Conservation (phyloP, 2,797 vertebrate genomes). For the Phoxinus dragarum region DNA sequence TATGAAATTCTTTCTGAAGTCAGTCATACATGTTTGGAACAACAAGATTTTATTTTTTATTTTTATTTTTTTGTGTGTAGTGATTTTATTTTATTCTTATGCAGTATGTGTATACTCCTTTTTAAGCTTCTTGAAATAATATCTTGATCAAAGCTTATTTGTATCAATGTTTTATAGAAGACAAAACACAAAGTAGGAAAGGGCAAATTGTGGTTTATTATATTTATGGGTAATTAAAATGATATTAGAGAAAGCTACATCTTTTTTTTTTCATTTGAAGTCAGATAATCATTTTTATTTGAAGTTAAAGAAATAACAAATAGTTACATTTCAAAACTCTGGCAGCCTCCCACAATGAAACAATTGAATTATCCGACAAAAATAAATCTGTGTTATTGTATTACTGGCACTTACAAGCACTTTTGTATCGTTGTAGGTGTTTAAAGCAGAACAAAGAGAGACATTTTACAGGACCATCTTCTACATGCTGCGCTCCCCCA, state of each 20-base stretch:
- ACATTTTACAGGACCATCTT: conserved; percentile 54
- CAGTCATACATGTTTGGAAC: not conserved
- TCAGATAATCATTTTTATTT: conserved; percentile 34
- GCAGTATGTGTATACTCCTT: not conserved
- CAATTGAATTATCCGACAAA: conserved; percentile 43
- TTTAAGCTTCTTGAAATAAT: not conserved
- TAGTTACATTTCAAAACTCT: conserved; percentile 13
- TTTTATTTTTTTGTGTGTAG: not conserved
- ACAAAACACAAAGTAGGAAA: conserved; percentile 43
- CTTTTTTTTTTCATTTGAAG: conserved; percentile 20
- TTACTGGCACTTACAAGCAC: conserved; percentile 17
- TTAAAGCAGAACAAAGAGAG: conserved; percentile 60
- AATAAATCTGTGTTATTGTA: conserved; percentile 45
- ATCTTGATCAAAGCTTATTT: conserved; percentile 4
- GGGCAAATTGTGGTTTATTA: not conserved
- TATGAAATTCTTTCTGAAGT: not conserved
- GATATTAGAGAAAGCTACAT: conserved; percentile 15
- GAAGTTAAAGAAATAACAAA: conserved; percentile 33
- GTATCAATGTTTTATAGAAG: conserved; percentile 15
- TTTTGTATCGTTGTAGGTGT: conserved; percentile 46
- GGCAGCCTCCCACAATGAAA: conserved; percentile 22
- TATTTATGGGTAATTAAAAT: conserved; percentile 4
- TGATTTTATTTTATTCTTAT: not conserved
- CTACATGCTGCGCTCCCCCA: conserved; percentile 36
- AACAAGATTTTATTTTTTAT: not conserved